phyloP scores from a whole-genome alignment of 2,888 invertebrate species.

The Chorisops tibialis region DNA sequence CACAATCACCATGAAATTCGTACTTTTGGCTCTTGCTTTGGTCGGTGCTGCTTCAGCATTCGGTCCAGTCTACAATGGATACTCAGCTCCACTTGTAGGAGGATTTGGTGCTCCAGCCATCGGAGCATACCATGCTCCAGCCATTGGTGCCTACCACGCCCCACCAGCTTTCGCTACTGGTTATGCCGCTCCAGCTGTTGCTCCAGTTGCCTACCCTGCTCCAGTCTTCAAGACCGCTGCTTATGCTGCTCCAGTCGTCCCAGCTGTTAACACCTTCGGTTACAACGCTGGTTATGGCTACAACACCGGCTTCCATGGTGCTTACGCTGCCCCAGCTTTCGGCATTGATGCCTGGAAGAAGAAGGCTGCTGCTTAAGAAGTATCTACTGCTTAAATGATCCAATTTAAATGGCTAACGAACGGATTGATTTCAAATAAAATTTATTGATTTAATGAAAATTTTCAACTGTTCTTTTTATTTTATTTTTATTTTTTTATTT shows the following conservation, averaged over 20 bases:
- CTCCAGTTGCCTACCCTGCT: background rate
- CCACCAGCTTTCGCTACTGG: background rate
- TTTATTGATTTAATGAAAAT: no score
- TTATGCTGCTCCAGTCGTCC: background rate
- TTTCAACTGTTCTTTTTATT: no score
- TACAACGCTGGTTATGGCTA: background rate
- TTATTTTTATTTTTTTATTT: no score
- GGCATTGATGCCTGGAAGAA: slow-evolving; percentile 13
- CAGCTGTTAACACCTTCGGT: background rate
- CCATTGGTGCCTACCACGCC: background rate
- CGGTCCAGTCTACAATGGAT: background rate
- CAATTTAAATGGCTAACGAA: no score
- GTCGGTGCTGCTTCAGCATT: background rate
- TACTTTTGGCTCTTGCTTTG: background rate
- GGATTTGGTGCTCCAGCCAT: no score
- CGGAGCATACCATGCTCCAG: no score
- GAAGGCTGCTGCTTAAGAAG: slow-evolving; percentile 18
- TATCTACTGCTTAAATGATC: no score
- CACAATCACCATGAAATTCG: slow-evolving; percentile 19
- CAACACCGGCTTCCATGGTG: background rate
- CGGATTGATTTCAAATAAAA: no score
- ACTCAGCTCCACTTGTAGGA: background rate
- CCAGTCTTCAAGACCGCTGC: background rate
- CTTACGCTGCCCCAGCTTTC: background rate
- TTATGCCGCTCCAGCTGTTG: background rate